phyloP scores from a whole-genome alignment of 2,113 vertebrate genomes.

The Chunga burmeisteri region DNA sequence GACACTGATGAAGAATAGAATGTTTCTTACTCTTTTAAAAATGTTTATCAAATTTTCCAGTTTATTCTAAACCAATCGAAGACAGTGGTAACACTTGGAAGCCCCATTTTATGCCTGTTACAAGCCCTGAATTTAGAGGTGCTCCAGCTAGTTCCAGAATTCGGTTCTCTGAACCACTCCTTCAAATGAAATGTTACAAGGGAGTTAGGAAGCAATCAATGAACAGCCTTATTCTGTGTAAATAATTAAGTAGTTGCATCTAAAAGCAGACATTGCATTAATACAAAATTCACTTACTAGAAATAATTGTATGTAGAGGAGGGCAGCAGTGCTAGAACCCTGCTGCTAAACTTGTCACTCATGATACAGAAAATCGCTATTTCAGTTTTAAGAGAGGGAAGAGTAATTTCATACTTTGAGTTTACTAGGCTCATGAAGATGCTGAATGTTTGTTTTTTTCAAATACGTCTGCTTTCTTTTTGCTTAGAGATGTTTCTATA shows the following conservation, averaged over 20 bases:
- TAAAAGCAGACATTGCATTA: conserved; percentile 62
- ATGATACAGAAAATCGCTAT: neutral
- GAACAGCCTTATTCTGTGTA: conserved; percentile 21
- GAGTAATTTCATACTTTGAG: neutral
- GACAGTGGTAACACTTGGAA: neutral
- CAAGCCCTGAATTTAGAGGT: neutral
- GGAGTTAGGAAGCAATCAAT: conserved; percentile 39
- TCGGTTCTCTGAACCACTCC: neutral
- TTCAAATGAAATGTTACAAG: conserved; percentile 4
- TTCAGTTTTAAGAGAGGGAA: neutral
- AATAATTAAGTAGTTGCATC: conserved; percentile 61
- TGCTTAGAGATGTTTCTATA: neutral
- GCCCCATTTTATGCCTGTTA: neutral
- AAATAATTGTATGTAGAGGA: neutral
- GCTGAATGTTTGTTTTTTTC: neutral
- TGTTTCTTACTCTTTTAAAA: neutral
- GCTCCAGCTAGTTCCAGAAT: neutral
- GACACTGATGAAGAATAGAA: neutral
- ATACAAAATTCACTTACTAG: conserved; percentile 10
- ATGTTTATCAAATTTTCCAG: neutral
- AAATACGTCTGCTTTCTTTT: neutral
- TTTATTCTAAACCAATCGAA: neutral
- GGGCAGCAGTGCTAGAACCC: neutral
- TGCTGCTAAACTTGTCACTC: neutral
- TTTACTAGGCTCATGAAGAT: neutral